Conservation (phyloP, 2,888 invertebrate species). For the Dynastes hyllus region DNA sequence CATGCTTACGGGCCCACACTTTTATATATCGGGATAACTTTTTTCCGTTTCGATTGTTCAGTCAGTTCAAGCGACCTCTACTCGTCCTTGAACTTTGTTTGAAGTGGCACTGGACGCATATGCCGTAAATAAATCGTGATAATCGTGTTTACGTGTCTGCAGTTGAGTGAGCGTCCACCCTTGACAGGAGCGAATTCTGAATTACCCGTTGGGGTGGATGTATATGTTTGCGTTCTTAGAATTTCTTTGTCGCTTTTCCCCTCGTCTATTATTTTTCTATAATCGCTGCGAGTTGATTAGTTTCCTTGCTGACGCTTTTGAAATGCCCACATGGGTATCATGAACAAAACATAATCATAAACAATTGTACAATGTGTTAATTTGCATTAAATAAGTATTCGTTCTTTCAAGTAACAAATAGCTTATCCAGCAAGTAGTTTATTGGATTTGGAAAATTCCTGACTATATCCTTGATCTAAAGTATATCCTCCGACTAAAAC, state of each 20-base stretch:
- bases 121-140: conserved; percentile 45
- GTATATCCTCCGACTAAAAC: too few species aligned
- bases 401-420: too few species aligned
- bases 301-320: neutral
- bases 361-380: neutral
- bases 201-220: conserved; percentile 24
- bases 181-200: conserved; percentile 36
- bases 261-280: conserved; percentile 8
- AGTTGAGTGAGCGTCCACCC: conserved; percentile 22
- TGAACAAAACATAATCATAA: neutral
- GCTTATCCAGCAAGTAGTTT: too few species aligned
- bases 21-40: conserved; percentile 11
- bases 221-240: conserved; percentile 7
- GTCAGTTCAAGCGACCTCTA: conserved; percentile 29
- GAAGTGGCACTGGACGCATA: conserved; percentile 29
- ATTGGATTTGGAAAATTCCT: too few species aligned
- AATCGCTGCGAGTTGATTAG: conserved; percentile 12
- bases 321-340: neutral
- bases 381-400: too few species aligned
- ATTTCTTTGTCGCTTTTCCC: conserved; percentile 38
- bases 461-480: too few species aligned
- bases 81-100: conserved; percentile 41
- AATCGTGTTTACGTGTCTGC: conserved; percentile 47
- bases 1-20: conserved; percentile 3
- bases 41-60: conserved; percentile 21